Conservation (phyloP, 64 coral and sea anemone species). For the Anthopleura sola region DNA sequence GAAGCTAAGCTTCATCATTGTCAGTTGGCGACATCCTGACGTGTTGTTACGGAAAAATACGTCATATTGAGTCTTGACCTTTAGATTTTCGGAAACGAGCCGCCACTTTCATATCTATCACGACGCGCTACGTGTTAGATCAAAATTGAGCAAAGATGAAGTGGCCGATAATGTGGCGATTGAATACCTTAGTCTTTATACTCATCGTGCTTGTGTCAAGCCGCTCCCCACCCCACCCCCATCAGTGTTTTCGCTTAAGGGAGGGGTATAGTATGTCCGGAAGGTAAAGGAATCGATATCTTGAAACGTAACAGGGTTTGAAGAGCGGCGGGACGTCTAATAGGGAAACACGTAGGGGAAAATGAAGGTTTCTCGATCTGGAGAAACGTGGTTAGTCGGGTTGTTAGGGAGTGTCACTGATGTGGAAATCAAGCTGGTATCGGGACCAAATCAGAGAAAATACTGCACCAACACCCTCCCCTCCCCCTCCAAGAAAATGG, state of each 20-base stretch:
- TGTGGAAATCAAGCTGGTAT: no score
- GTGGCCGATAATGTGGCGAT: constrained; percentile 13
- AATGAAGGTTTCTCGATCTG: background rate
- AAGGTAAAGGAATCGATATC: background rate
- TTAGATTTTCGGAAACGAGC: background rate
- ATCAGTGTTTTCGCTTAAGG: no score
- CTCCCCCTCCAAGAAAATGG: no score
- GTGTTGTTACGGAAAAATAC: background rate
- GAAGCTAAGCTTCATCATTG: background rate
- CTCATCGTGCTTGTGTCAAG: no score
- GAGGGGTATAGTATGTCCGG: background rate
- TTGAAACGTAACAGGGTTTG: background rate
- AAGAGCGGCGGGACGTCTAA: background rate
- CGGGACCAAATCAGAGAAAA: no score
- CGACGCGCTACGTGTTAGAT: background rate
- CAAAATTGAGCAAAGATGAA: constrained; percentile 23
- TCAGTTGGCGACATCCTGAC: constrained; percentile 10
- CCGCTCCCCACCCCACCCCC: no score
- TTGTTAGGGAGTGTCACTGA: background rate
- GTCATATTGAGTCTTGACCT: constrained; percentile 17
- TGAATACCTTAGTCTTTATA: background rate
- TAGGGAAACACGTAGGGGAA: background rate
- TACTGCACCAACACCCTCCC: no score
- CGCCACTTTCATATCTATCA: constrained; percentile 20
- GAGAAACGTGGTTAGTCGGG: background rate